Evolutionary conservation across 1,140 invertebrate species (phyloP).

Genomic region (Drosophila arawakana): DNA sequence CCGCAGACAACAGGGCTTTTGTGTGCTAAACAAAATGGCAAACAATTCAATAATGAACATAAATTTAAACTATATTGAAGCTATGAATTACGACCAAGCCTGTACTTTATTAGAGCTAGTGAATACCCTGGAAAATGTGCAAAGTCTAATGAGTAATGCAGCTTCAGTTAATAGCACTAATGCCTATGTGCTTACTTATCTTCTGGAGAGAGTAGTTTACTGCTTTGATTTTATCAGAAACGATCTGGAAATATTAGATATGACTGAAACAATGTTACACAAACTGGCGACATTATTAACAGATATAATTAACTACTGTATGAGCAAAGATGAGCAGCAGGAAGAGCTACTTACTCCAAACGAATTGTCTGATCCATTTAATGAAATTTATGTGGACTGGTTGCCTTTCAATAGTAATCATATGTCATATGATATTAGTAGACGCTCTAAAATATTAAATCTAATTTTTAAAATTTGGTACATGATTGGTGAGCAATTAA

Average conservation of each 20-base stretch:
- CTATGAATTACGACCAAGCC: not conserved
- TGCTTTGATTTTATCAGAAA: conserved; percentile 10
- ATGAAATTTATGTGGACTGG: conserved; percentile 8
- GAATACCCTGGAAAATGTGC: conserved; percentile 13
- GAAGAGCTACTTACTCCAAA: not conserved
- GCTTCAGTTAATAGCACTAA: not conserved
- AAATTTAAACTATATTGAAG: not conserved
- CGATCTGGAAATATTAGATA: conserved; percentile 30
- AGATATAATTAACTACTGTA: conserved; percentile 3
- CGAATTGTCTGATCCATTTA: not conserved
- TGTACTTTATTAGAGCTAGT: conserved; percentile 4
- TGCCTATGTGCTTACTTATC: not conserved
- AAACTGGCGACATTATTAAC: conserved; percentile 12
- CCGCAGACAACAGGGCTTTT: conserved; percentile 18
- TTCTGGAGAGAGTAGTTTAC: not conserved
- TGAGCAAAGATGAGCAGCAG: not conserved
- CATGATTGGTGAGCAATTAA: not conserved
- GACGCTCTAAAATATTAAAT: not conserved
- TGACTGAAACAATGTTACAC: not conserved
- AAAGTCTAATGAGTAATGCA: not conserved
- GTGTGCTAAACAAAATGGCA: conserved; percentile 14
- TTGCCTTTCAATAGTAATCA: not conserved
- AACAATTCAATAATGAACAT: not conserved
- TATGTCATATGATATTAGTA: not conserved
- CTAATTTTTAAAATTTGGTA: conserved; percentile 12